A percentile compares a stretch with the other conserved stretches of the same genome.
Conservation (phyloP, 2,113 vertebrate genomes). For the Ochotona princeps region DNA sequence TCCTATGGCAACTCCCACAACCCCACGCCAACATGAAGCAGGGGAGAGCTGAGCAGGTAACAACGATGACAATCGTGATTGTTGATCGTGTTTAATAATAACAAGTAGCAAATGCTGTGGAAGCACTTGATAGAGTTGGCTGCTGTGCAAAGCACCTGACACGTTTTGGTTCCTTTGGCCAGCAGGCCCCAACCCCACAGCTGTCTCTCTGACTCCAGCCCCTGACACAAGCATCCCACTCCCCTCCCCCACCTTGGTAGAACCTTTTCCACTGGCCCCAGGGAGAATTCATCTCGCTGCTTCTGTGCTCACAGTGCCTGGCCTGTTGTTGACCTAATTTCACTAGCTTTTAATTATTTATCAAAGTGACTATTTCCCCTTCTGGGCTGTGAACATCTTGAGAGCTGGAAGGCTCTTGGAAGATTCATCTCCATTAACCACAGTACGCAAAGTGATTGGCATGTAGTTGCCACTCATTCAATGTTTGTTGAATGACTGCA, state of each 20-base stretch:
- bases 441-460: conserved; percentile 2
- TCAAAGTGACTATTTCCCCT: conserved; percentile 49
- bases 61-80: neutral
- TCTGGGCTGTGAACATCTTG: conserved; percentile 32
- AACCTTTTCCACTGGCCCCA: neutral
- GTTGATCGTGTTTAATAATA: conserved; percentile 23
- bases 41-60: neutral
- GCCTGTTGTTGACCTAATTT: conserved; percentile 66
- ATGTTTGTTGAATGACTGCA: conserved; percentile 48
- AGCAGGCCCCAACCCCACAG: neutral
- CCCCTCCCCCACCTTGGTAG: neutral
- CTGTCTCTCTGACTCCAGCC: neutral
- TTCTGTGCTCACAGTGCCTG: neutral
- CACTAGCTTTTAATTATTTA: conserved; percentile 67
- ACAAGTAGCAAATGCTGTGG: neutral
- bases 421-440: conserved; percentile 52
- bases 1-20: neutral
- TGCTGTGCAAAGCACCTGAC: neutral
- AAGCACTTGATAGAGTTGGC: neutral
- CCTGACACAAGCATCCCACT: neutral
- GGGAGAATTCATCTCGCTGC: conserved; percentile 34
- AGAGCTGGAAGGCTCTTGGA: conserved; percentile 1
- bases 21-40: neutral
- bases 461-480: conserved; percentile 62
- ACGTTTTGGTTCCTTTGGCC: neutral